phyloP scores from a whole-genome alignment of 2,888 invertebrate species.

The Lobophora halterata region DNA sequence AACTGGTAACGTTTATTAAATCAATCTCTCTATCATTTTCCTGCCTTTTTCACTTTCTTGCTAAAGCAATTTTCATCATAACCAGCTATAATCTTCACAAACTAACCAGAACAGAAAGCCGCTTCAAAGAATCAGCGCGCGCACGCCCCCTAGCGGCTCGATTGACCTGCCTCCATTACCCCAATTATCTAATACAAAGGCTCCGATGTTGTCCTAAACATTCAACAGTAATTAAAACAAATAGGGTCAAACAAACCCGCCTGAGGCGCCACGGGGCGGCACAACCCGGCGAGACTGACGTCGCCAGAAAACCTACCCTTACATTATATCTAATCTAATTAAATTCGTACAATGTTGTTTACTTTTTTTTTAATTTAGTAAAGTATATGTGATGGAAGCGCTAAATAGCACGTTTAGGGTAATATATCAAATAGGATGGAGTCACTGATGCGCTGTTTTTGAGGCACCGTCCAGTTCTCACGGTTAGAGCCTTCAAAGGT shows the following conservation, averaged over 20 bases:
- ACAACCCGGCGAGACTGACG: constrained; percentile 46
- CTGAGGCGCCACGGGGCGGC: constrained; percentile 75
- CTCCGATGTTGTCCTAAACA: constrained; percentile 66
- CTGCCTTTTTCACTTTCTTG: too few species aligned
- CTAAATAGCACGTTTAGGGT: constrained; percentile 79
- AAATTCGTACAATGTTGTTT: constrained; percentile 80
- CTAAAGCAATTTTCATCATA: too few species aligned
- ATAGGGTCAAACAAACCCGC: constrained; percentile 76
- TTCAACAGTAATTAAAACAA: constrained; percentile 78
- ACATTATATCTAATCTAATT: constrained; percentile 80
- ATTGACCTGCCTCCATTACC: constrained; percentile 30
- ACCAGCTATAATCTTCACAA: constrained; percentile 2
- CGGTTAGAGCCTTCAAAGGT: constrained; percentile 56
- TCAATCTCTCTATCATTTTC: too few species aligned
- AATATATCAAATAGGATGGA: constrained; percentile 73
- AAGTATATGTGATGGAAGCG: constrained; percentile 78
- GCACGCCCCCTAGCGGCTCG: constrained; percentile 49
- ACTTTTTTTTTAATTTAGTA: constrained; percentile 76
- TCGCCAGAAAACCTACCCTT: constrained; percentile 73
- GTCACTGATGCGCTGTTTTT: constrained; percentile 68
- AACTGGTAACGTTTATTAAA: too few species aligned
- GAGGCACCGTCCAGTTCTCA: constrained; percentile 63
- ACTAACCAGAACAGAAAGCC: constrained; percentile 8
- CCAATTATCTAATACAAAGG: constrained; percentile 31
- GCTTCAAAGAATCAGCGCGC: constrained; percentile 36